Evolutionary conservation across 2,888 invertebrate species (phyloP).

Genomic region (Lymantria dispar): DNA sequence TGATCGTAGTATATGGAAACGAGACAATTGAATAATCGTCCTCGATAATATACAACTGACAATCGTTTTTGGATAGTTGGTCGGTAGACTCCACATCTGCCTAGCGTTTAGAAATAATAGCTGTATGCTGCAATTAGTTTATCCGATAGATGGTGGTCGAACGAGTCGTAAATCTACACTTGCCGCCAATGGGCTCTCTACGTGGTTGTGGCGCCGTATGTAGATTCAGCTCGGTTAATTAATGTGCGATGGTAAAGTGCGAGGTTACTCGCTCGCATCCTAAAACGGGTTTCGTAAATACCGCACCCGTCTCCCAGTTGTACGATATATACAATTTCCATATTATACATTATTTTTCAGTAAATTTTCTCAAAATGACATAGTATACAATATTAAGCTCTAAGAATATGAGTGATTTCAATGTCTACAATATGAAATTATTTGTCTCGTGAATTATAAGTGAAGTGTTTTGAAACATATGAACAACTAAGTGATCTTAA

Average conservation of each 20-base stretch:
- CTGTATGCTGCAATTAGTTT: conserved; percentile 77
- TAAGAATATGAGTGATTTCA: too few relatives aligned
- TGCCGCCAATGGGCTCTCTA: conserved; percentile 72
- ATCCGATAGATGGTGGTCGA: conserved; percentile 79
- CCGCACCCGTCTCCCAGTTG: conserved; percentile 71
- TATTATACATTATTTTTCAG: too few relatives aligned
- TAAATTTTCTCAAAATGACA: too few relatives aligned
- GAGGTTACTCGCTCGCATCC: conserved; percentile 65
- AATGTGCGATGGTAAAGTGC: conserved; percentile 77
- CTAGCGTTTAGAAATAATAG: conserved; percentile 79
- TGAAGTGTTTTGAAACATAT: too few relatives aligned
- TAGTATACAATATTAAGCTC: too few relatives aligned
- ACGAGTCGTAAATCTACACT: conserved; percentile 78
- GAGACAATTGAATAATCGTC: conserved; percentile 63
- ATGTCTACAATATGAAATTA: too few relatives aligned
- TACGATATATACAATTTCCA: conserved; percentile 40
- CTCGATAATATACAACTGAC: conserved; percentile 51
- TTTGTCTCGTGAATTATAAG: too few relatives aligned
- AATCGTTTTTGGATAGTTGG: conserved; percentile 40
- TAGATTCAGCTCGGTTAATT: conserved; percentile 78
- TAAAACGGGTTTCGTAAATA: conserved; percentile 71
- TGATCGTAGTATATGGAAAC: conserved; percentile 35
- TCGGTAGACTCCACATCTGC: conserved; percentile 59
- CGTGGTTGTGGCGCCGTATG: conserved; percentile 72
- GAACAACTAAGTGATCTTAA: too few relatives aligned